A percentile compares a stretch with the other conserved stretches of the same genome.
Evolutionary conservation across 2,888 invertebrate species (phyloP).

Genomic region (Gerris lacustris): DNA sequence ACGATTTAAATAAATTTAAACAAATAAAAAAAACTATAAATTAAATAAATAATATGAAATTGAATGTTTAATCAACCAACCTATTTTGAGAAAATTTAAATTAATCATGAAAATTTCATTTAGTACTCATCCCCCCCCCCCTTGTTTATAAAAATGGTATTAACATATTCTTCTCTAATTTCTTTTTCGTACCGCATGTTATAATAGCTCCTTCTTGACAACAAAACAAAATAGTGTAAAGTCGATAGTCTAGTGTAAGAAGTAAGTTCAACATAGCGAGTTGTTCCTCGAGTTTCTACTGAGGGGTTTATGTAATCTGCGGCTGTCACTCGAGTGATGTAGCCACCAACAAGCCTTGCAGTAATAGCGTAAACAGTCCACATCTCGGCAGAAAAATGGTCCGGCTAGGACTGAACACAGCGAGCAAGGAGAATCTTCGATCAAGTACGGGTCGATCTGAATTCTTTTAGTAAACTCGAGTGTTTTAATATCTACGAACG

Average conservation of each 20-base stretch:
- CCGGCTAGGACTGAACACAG: slow-evolving; percentile 83
- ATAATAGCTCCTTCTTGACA: neutral
- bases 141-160: neutral
- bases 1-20: neutral
- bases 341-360: slow-evolving; percentile 89
- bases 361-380: slow-evolving; percentile 83
- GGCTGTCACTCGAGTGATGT: slow-evolving; percentile 59
- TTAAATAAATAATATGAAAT: neutral
- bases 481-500: slow-evolving; percentile 86
- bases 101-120: neutral
- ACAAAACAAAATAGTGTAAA: neutral
- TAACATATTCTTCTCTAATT: neutral
- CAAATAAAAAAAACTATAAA: neutral
- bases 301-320: slow-evolving; percentile 66
- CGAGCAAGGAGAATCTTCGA: slow-evolving; percentile 85
- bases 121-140: neutral
- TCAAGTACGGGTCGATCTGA: slow-evolving; percentile 90
- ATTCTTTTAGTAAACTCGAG: slow-evolving; percentile 89
- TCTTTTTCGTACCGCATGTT: neutral
- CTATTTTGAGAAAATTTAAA: neutral
- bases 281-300: slow-evolving; percentile 57
- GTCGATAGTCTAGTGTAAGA: neutral
- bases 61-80: neutral
- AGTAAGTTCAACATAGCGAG: neutral
- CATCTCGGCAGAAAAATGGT: slow-evolving; percentile 90